Percentiles rank a stretch among this genome's conserved stretches.
Conservation (phyloP, 2,113 vertebrate species). For the Donacobius atricapilla region DNA sequence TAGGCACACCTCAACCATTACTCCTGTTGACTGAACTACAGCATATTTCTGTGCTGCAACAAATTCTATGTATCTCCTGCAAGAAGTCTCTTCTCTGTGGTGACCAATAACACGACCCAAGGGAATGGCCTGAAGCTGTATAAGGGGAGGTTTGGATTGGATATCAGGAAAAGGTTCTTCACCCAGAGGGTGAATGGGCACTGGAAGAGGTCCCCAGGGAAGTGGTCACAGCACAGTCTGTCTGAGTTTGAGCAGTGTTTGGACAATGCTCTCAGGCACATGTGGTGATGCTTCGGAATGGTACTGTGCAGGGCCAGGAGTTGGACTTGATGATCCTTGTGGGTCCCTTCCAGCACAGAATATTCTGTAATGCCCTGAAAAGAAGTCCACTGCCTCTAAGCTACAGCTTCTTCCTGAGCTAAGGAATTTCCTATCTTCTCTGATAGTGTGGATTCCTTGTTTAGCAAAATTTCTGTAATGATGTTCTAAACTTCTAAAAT, state of each 20-base stretch:
- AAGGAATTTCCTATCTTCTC: background rate
- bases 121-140: background rate
- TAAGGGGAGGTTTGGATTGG: background rate
- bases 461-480: background rate
- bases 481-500: background rate
- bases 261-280: background rate
- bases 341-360: background rate
- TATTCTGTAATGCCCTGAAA: background rate
- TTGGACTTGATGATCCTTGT: background rate
- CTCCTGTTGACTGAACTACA: background rate
- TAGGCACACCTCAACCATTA: background rate
- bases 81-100: background rate
- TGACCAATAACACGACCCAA: background rate
- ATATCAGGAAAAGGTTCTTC: background rate
- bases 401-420: background rate
- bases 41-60: background rate
- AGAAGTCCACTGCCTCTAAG: background rate
- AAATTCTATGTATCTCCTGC: background rate
- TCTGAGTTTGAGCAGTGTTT: background rate
- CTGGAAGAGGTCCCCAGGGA: background rate
- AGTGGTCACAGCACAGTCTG: background rate
- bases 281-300: background rate
- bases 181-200: background rate
- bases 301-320: background rate
- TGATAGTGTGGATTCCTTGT: background rate